These are phyloP conservation scores for Caenorhabditis doughertyi DNA, from an alignment of 2,888 invertebrate genomes.

Conservation along the genomic window DNA sequence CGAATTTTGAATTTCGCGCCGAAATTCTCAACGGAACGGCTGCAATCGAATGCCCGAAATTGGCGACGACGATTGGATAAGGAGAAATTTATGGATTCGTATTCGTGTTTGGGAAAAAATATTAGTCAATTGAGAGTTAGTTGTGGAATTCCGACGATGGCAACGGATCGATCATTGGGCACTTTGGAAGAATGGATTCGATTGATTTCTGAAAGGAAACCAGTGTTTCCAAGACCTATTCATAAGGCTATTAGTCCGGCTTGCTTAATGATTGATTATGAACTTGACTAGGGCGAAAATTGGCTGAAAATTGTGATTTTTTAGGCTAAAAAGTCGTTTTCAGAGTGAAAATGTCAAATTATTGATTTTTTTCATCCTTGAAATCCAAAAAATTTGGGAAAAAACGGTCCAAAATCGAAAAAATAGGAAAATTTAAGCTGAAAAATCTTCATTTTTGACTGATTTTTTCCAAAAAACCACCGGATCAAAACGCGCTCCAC, in stretches of 20 bases:
- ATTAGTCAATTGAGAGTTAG: constrained; percentile 17
- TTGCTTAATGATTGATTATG: constrained; percentile 4
- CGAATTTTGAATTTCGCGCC: constrained; percentile 16
- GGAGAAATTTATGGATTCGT: constrained; percentile 20
- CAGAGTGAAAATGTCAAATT: too few species aligned
- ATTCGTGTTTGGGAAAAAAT: constrained; percentile 10
- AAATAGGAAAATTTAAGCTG: not conserved
- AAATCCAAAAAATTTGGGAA: too few species aligned
- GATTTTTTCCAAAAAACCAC: too few species aligned
- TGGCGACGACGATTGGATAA: constrained; percentile 6
- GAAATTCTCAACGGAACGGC: not conserved
- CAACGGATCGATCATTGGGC: constrained; percentile 3
- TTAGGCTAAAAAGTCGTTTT: too few species aligned
- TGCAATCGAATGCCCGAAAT: not conserved
- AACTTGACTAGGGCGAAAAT: not conserved
- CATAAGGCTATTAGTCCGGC: constrained; percentile 28
- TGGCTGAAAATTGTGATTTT: not conserved
- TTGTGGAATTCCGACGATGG: constrained; percentile 40
- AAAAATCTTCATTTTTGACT: not conserved
- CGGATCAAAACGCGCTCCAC: too few species aligned
- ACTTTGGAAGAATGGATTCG: constrained; percentile 30
- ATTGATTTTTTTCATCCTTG: too few species aligned
- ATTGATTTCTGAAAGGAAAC: not conserved
- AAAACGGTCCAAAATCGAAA: too few species aligned
- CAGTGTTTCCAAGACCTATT: constrained; percentile 18